A percentile compares a stretch with the other conserved stretches of the same genome.
phyloP scores from a whole-genome alignment of 2,888 invertebrate genomes.

The Omphaloscelis lunosa region DNA sequence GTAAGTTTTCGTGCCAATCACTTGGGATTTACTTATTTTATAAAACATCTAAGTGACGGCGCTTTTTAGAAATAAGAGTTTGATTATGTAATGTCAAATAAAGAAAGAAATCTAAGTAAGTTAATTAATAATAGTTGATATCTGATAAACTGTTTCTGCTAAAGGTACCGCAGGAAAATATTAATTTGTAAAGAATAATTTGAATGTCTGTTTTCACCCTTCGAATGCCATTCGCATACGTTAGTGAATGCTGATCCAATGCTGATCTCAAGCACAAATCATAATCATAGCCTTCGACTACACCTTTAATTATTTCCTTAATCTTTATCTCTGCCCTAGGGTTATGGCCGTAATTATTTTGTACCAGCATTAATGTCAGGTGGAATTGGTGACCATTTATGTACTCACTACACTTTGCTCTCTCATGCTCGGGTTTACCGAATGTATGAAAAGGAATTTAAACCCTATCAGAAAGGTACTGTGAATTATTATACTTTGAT shows the following conservation, averaged over 20 bases:
- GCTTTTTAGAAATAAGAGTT: neutral
- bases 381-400: slow-evolving; percentile 91
- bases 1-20: neutral
- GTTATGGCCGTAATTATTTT: slow-evolving; percentile 89
- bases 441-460: slow-evolving; percentile 91
- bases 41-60: neutral
- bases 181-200: neutral
- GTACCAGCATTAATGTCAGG: slow-evolving; percentile 87
- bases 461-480: slow-evolving; percentile 87
- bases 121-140: neutral
- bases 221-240: neutral
- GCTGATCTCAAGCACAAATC: neutral
- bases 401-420: slow-evolving; percentile 91
- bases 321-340: slow-evolving; percentile 68
- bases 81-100: neutral
- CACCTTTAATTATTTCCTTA: neutral
- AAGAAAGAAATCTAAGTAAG: neutral
- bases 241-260: slow-evolving; percentile 2
- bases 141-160: neutral
- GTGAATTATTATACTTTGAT: slow-evolving; percentile 12
- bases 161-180: neutral
- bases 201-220: neutral
- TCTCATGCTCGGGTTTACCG: slow-evolving; percentile 92
- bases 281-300: neutral
- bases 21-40: neutral